Evolutionary conservation across 1,140 invertebrate genomes (phyloP).

Genomic region (Panagrolaimus sp.): DNA sequence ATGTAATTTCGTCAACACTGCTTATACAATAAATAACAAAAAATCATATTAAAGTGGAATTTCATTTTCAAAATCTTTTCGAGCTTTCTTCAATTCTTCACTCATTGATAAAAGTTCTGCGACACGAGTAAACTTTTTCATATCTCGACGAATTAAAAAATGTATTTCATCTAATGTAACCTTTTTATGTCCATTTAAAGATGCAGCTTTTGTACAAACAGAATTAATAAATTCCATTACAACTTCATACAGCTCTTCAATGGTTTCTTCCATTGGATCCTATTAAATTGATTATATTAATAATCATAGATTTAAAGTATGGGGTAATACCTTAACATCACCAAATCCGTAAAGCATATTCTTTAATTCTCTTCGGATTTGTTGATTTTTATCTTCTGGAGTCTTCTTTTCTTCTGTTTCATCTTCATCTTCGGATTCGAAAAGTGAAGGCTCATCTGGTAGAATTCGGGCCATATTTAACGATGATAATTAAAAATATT

Average conservation of each 20-base stretch:
- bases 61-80: constrained; percentile 98
- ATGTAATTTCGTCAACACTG: background rate
- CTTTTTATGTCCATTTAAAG: constrained; percentile 82
- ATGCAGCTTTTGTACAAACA: constrained; percentile 70
- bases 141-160: constrained; percentile 89
- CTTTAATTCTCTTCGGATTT: background rate
- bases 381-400: constrained; percentile 1
- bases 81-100: constrained; percentile 92
- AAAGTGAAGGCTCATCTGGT: background rate
- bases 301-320: background rate
- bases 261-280: constrained; percentile 86
- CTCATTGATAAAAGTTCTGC: constrained; percentile 89
- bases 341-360: constrained; percentile 31
- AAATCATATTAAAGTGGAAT: constrained; percentile 63
- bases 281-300: background rate
- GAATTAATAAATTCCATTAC: constrained; percentile 84
- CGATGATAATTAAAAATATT: too few relatives aligned
- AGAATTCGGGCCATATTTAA: background rate
- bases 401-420: constrained; percentile 13
- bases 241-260: constrained; percentile 89
- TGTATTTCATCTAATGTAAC: constrained; percentile 96
- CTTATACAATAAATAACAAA: background rate
- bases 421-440: constrained; percentile 11
- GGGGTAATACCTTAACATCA: constrained; percentile 16
- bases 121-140: constrained; percentile 89